Conservation (phyloP, 2,888 invertebrate species). For the Nomada fabriciana region DNA sequence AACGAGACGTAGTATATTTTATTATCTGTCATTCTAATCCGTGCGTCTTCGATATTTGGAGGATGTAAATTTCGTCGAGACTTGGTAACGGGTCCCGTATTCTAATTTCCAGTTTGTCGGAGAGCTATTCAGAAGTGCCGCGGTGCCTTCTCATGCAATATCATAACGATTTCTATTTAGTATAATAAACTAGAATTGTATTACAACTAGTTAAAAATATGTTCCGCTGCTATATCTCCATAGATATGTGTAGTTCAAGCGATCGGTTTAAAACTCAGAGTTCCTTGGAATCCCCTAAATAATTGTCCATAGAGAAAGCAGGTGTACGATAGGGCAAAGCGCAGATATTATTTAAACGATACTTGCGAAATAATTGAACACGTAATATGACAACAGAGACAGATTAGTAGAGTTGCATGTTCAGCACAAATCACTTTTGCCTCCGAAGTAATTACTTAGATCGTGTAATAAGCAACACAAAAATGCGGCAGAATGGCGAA, state of each 20-base stretch:
- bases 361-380: neutral
- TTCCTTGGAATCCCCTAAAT: neutral
- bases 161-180: neutral
- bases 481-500: too few relatives aligned
- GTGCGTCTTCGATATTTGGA: neutral
- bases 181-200: neutral
- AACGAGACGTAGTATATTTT: neutral
- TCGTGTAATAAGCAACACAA: neutral
- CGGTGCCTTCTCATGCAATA: neutral
- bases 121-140: neutral
- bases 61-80: conserved; percentile 5
- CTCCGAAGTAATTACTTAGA: conserved; percentile 6
- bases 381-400: neutral
- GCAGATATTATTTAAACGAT: neutral
- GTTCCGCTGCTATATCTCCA: neutral
- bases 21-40: too few relatives aligned
- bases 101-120: neutral
- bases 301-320: neutral
- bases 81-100: conserved; percentile 9
- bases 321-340: neutral
- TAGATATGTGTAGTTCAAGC: neutral
- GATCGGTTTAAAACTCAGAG: neutral
- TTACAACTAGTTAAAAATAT: neutral
- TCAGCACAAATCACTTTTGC: conserved; percentile 14
- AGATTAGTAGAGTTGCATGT: neutral